Evolutionary conservation across 2,113 vertebrate genomes (phyloP), one percentile per base, ranked within the genome.

Genomic region (Pongo abelii): DNA sequence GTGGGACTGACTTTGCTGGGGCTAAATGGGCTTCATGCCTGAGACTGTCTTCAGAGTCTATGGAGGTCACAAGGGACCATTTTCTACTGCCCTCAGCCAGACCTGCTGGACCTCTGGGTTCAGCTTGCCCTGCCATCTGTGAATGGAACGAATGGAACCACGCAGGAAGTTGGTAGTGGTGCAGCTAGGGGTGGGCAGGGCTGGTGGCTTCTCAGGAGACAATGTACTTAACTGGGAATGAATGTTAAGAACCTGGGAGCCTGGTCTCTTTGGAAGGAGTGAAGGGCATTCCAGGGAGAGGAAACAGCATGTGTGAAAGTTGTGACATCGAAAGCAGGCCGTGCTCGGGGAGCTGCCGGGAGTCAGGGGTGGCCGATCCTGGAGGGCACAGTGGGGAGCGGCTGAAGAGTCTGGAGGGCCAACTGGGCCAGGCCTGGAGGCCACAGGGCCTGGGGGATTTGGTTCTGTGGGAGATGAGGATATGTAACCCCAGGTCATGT

Each of bases 291-390:
- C 35, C 85, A 55, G 67, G 48, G 67, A 83, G 3, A 35, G 50
- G 43, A 23, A 67, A 52, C 1, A 25, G 23, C 38, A 16, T 25
- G 13, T 32, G 11, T 10, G 9, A 25, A 22, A 88, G 70, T 18
- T 23, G 4, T 11, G 20, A 32, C 84, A 59, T 50, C 72, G 38
- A 50, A 59, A 48, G 50, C 46, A 16, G 4, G 35, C 48, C 0
- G 3, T 0, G 0, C 40, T 59, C 50, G 25, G 40, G 57, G 40
- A 14, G 3, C n/a, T 48, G 4, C 20, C 11, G n/a, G 13, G 1
- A 61, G 67, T 25, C 55, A 13, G 14, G 18, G 40, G 40, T 75
- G 25, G 55, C 70, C 6, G 3, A 9, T 18, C 35, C 70, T 43
- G 17, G 59, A 3, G 10, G 17, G 27, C 22, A 38, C 3, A 0